phyloP scores from a whole-genome alignment of 2,797 vertebrate species.

The Heterohyrax brucei region DNA sequence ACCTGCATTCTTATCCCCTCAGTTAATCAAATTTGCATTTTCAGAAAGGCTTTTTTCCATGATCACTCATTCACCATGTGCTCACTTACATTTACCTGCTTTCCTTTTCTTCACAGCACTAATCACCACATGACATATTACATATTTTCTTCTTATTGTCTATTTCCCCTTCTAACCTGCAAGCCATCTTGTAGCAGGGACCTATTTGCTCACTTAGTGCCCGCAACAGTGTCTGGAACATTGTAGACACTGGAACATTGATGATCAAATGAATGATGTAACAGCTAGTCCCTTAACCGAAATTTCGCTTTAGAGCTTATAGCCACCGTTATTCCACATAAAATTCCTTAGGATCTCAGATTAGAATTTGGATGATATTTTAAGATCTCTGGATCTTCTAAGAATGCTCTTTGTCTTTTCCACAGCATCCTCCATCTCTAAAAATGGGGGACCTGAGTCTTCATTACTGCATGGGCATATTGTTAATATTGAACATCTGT shows the following conservation, averaged over 20 bases:
- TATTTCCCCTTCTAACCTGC: not conserved
- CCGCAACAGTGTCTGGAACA: not conserved
- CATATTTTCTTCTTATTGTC: not conserved
- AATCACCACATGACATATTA: not conserved
- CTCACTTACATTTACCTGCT: not conserved
- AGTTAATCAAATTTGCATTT: not conserved
- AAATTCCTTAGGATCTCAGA: constrained; percentile 1
- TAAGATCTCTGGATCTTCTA: constrained; percentile 14
- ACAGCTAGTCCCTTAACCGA: not conserved
- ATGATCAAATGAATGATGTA: not conserved
- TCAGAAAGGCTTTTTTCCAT: not conserved
- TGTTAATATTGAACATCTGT: not conserved
- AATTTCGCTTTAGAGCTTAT: not conserved
- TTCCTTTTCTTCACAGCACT: not conserved
- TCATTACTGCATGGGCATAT: not conserved
- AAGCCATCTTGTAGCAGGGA: not conserved
- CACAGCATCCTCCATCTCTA: not conserved
- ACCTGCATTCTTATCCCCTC: not conserved
- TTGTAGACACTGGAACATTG: not conserved
- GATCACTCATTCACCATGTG: not conserved
- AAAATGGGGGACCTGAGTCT: not conserved
- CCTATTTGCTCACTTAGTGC: not conserved
- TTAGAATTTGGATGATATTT: not conserved
- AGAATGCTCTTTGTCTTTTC: constrained; percentile 13
- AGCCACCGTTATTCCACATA: not conserved